These are phyloP conservation scores for Alces alces DNA, from an alignment of 2,113 vertebrate genomes.

Conservation along the genomic window DNA sequence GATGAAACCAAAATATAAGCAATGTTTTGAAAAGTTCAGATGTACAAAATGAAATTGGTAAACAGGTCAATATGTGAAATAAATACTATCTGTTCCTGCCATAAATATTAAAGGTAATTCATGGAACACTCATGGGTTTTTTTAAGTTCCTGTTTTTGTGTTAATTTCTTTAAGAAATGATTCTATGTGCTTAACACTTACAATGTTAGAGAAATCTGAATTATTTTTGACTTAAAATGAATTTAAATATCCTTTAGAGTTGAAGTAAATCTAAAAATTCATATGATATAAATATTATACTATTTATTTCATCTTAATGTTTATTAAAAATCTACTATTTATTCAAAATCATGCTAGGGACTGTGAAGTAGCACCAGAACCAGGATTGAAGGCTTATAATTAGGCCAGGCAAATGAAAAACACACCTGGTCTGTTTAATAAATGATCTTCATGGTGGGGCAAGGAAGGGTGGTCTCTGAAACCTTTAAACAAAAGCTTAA, in stretches of 20 bases:
- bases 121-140: neutral
- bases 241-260: neutral
- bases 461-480: neutral
- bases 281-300: neutral
- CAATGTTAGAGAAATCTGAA: neutral
- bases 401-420: neutral
- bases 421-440: neutral
- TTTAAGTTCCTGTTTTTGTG: neutral
- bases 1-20: constrained; percentile 16
- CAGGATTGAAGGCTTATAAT: neutral
- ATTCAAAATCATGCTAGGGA: neutral
- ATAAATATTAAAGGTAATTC: constrained; percentile 32
- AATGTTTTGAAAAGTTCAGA: constrained; percentile 32
- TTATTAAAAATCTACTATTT: neutral
- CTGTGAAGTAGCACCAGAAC: neutral
- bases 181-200: neutral
- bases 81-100: neutral
- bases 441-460: neutral
- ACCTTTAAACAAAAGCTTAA: neutral
- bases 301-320: neutral
- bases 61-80: constrained; percentile 26
- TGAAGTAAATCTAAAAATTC: constrained; percentile 22
- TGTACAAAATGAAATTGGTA: constrained; percentile 29
- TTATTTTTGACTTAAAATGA: neutral
- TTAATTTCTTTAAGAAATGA: constrained; percentile 10